Conservation (phyloP, 2,113 vertebrate genomes). For the Plecotus auritus region DNA sequence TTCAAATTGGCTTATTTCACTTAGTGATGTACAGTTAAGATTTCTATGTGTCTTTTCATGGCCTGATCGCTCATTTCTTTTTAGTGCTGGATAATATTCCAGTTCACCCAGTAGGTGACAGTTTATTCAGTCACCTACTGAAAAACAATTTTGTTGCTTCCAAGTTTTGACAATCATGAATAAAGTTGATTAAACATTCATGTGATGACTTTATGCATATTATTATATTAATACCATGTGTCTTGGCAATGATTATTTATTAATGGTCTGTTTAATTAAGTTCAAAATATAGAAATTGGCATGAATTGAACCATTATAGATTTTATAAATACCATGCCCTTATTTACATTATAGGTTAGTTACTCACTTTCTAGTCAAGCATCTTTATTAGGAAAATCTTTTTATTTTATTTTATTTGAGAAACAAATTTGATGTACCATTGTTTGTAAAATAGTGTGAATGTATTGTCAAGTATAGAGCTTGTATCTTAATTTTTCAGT, state of each 20-base stretch:
- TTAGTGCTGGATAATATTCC: neutral
- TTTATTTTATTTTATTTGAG: neutral
- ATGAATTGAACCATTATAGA: neutral
- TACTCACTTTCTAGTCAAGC: neutral
- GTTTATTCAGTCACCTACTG: neutral
- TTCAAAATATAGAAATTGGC: neutral
- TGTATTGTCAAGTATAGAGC: neutral
- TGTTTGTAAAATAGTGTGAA: neutral
- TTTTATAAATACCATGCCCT: neutral
- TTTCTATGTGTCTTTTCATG: neutral
- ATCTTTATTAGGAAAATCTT: neutral
- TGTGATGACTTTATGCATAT: neutral
- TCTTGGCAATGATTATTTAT: neutral
- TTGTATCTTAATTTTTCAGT: neutral
- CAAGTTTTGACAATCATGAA: neutral
- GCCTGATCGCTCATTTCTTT: neutral
- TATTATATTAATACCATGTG: neutral
- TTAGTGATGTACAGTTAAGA: neutral
- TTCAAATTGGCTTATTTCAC: neutral
- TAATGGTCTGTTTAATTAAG: neutral
- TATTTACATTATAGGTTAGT: neutral
- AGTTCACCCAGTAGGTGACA: neutral
- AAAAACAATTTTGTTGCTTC: neutral
- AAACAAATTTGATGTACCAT: neutral
- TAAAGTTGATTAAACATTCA: neutral